A percentile compares a stretch with the other conserved stretches of the same genome.
Evolutionary conservation across 2,797 vertebrate genomes (phyloP).

Genomic region (Sebastolobus alascanus): DNA sequence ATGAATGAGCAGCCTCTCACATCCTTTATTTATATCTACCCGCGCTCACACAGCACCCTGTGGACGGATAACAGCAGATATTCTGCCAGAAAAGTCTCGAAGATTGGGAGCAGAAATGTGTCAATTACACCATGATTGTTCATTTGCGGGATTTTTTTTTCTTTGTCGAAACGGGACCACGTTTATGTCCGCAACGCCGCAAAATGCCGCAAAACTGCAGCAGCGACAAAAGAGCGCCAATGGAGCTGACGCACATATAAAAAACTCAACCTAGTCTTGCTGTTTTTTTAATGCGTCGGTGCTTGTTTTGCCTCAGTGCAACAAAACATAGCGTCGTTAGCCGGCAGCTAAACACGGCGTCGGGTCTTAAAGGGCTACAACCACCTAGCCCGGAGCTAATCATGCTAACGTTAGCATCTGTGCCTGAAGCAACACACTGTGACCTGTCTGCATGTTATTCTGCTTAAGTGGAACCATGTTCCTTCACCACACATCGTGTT

Average conservation of each 20-base stretch:
- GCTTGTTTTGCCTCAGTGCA: not conserved
- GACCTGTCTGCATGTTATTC: not conserved
- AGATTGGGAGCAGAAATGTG: not conserved
- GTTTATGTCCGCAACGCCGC: conserved; percentile 78
- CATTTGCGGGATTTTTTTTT: conserved; percentile 80
- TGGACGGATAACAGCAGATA: accelerated
- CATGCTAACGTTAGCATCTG: conserved; percentile 74
- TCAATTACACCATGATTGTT: conserved; percentile 50
- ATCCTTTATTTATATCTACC: not conserved
- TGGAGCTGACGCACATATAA: conserved; percentile 48
- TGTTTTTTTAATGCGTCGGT: not conserved
- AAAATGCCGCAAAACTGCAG: conserved; percentile 77
- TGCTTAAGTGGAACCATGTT: accelerated
- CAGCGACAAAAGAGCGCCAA: conserved; percentile 61
- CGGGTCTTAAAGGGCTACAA: conserved; percentile 8
- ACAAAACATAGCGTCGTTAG: conserved; percentile 55
- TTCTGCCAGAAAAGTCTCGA: accelerated
- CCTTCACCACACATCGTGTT: not conserved
- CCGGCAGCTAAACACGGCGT: conserved; percentile 48
- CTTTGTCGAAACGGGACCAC: conserved; percentile 85
- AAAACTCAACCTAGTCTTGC: accelerated
- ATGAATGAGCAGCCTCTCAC: conserved; percentile 76
- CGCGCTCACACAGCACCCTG: accelerated
- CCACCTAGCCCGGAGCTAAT: conserved; percentile 66
- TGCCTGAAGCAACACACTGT: not conserved